Conservation (phyloP, 2,113 vertebrate species). For the Seriola rivoliana region DNA sequence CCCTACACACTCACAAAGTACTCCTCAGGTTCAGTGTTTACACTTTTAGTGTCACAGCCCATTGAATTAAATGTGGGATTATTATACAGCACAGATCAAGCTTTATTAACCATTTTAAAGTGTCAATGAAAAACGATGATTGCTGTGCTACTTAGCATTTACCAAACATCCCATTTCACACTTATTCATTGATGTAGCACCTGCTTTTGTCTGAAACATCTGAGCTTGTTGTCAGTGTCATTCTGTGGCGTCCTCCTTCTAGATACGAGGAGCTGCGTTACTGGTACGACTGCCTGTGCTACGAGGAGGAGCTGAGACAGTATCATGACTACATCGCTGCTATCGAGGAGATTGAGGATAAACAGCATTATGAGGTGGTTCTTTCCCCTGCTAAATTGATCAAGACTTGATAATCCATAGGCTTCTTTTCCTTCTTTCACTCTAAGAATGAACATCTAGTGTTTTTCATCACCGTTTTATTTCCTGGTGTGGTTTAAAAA, state of each 20-base stretch:
- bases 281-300: slow-evolving; percentile 86
- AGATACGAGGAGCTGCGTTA: slow-evolving; percentile 87
- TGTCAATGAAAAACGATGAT: too few species aligned
- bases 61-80: too few species aligned
- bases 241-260: background rate
- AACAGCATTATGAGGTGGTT: slow-evolving; percentile 65
- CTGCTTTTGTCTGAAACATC: background rate
- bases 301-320: slow-evolving; percentile 83
- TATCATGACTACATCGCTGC: slow-evolving; percentile 81
- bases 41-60: too few species aligned
- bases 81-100: too few species aligned
- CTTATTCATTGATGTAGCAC: too few species aligned
- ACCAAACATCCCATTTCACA: background rate
- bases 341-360: slow-evolving; percentile 72
- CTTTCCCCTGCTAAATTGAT: background rate
- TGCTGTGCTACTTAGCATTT: background rate
- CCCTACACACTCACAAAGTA: too few species aligned
- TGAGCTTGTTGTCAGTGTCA: background rate
- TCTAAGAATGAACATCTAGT: background rate
- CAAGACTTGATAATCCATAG: background rate
- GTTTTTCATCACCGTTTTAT: slow-evolving; percentile 16
- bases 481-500: slow-evolving; percentile 11
- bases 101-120: too few species aligned
- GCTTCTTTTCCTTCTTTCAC: background rate
- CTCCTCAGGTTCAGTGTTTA: too few species aligned